A percentile compares a stretch with the other conserved stretches of the same genome.
These are phyloP conservation scores for Rhombomys opimus DNA, from an alignment of 2,113 vertebrate species.

Conservation along the genomic window DNA sequence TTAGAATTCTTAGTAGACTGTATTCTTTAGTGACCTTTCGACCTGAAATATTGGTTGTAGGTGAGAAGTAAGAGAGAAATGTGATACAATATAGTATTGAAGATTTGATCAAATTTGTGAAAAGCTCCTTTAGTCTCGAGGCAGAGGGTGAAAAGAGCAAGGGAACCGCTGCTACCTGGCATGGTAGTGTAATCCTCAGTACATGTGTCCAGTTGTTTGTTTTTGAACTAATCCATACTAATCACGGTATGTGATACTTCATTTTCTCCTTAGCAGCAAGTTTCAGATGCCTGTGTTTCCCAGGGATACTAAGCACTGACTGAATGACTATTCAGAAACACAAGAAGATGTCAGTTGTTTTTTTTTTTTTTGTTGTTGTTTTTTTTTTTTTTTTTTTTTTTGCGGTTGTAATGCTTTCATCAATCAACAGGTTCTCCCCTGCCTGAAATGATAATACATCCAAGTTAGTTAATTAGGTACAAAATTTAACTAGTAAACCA, in stretches of 20 bases:
- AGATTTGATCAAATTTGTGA: background rate
- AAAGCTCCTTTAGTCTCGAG: background rate
- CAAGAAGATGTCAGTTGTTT: background rate
- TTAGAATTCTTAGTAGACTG: background rate
- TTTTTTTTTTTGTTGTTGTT: too few species aligned
- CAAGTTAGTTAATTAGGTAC: conserved; percentile 16
- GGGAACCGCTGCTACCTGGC: background rate
- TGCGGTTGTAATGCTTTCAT: background rate
- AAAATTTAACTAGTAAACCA: background rate
- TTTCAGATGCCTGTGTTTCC: background rate
- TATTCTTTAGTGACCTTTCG: background rate
- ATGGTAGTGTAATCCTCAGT: background rate
- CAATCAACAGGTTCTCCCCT: background rate
- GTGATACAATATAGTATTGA: background rate
- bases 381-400: too few species aligned
- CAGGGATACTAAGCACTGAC: background rate
- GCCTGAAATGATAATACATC: conserved; percentile 4
- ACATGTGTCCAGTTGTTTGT: background rate
- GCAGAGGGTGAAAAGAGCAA: background rate
- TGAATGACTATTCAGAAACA: background rate
- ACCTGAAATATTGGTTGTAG: background rate
- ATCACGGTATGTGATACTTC: background rate
- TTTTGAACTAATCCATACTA: background rate
- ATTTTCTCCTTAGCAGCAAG: background rate
- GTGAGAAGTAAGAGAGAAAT: background rate